Conservation (phyloP, 1,140 invertebrate species). For the Gryllus bimaculatus region DNA sequence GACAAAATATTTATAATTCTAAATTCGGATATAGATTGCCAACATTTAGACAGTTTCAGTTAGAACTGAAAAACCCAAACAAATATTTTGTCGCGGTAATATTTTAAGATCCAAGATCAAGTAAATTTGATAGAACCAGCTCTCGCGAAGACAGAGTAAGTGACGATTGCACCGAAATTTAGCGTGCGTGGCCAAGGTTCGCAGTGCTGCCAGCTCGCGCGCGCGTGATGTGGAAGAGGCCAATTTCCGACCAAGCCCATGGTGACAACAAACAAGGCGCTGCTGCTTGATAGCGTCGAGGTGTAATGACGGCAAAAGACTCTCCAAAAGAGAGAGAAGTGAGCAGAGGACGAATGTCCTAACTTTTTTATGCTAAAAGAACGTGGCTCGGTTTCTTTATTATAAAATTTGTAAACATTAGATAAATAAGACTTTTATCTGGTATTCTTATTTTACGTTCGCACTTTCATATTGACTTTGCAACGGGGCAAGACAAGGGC, state of each 20-base stretch:
- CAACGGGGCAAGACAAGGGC: not conserved
- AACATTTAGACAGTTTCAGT: too few species aligned
- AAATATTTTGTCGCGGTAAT: not conserved
- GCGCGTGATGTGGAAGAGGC: too few species aligned
- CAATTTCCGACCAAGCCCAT: not conserved
- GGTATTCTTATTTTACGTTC: not conserved
- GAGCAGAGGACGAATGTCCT: too few species aligned
- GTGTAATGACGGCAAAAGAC: too few species aligned
- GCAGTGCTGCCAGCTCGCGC: not conserved
- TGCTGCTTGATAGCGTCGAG: too few species aligned
- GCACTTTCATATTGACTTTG: not conserved
- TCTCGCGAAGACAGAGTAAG: not conserved
- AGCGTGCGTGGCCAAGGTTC: not conserved
- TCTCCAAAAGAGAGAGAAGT: too few species aligned
- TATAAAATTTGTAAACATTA: not conserved
- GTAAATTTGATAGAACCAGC: not conserved
- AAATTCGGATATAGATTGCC: too few species aligned
- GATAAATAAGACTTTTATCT: not conserved
- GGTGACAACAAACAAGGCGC: not conserved
- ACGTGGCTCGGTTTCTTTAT: not conserved
- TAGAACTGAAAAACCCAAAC: too few species aligned
- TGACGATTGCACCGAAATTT: not conserved
- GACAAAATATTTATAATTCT: too few species aligned
- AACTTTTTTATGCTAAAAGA: not conserved
- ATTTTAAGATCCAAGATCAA: not conserved